phyloP scores from a whole-genome alignment of 2,797 vertebrate species.

The Numenius phaeopus region DNA sequence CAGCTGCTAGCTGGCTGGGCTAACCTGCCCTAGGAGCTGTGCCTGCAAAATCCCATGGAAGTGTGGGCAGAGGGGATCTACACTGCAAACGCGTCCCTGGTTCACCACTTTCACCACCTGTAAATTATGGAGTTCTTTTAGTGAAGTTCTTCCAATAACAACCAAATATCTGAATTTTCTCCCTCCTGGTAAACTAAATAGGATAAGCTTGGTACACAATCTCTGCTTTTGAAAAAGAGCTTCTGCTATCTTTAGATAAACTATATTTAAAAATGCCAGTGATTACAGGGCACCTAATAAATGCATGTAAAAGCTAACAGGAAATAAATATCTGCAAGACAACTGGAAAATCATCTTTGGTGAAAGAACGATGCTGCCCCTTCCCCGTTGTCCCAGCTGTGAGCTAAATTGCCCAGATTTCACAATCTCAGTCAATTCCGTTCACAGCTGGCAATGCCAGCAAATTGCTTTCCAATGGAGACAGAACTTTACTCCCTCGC shows the following conservation, averaged over 20 bases:
- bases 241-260: not conserved
- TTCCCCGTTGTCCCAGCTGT: not conserved
- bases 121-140: not conserved
- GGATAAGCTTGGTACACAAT: not conserved
- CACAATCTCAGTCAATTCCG: constrained; percentile 45
- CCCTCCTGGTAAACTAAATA: not conserved
- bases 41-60: not conserved
- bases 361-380: not conserved
- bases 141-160: not conserved
- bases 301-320: not conserved
- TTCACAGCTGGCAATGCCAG: constrained; percentile 20
- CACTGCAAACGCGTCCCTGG: not conserved
- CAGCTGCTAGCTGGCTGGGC: not conserved
- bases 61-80: not conserved
- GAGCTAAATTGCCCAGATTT: constrained; percentile 61
- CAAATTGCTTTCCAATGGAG: constrained; percentile 56
- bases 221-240: not conserved
- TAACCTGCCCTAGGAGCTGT: not conserved
- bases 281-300: not conserved
- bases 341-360: not conserved
- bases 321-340: not conserved
- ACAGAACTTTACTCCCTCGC: not conserved
- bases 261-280: not conserved
- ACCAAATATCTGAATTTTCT: not conserved
- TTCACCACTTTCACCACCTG: not conserved